These are phyloP conservation scores for Nephrotoma flavescens DNA, from an alignment of 2,888 invertebrate species.

Conservation along the genomic window DNA sequence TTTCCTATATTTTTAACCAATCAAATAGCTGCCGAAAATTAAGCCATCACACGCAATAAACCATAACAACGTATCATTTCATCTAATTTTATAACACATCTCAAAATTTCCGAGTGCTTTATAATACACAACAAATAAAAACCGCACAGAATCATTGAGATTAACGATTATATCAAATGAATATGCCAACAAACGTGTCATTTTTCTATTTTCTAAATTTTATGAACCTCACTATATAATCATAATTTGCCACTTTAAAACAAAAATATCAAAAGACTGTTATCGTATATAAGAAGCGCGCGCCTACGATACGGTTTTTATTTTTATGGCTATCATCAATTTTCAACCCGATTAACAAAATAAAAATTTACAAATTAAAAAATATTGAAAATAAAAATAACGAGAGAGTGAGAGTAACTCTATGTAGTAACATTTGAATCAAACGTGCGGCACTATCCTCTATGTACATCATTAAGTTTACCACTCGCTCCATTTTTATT, in stretches of 20 bases:
- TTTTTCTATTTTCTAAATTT: not conserved
- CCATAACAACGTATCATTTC: not conserved
- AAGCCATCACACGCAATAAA: not conserved
- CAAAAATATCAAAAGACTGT: not conserved
- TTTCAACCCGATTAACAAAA: not conserved
- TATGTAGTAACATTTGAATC: not conserved
- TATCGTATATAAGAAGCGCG: not conserved
- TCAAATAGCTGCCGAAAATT: not conserved
- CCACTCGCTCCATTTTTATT: not conserved
- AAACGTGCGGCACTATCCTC: not conserved
- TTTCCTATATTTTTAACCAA: not conserved
- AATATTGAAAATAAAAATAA: not conserved
- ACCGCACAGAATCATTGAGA: not conserved
- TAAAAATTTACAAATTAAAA: not conserved
- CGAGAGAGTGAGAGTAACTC: not conserved
- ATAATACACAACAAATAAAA: not conserved
- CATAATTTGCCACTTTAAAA: not conserved
- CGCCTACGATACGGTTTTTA: not conserved
- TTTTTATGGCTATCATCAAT: not conserved
- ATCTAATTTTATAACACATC: not conserved
- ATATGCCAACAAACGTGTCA: not conserved
- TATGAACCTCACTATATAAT: not conserved
- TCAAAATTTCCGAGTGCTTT: not conserved
- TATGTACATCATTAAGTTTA: too few relatives aligned
- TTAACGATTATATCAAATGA: not conserved